These are phyloP conservation scores for Sussaba pulchella DNA, from an alignment of 2,888 invertebrate genomes.

Conservation along the genomic window DNA sequence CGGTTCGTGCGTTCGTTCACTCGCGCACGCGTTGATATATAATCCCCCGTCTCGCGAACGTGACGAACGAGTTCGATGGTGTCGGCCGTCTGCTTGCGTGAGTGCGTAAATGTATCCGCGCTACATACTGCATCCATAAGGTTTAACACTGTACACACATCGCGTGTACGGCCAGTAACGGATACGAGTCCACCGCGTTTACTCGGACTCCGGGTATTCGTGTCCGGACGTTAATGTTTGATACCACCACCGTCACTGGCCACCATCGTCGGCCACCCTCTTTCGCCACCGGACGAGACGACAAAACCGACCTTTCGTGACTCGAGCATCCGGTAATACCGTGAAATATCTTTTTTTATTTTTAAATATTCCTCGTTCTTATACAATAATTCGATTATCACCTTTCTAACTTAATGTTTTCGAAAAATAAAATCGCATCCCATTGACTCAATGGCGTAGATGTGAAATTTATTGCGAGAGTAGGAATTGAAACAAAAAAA, in stretches of 20 bases:
- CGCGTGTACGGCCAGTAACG: slow-evolving; percentile 37
- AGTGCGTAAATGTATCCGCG: slow-evolving; percentile 48
- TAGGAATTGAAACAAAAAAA: too few species aligned
- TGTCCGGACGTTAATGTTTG: slow-evolving; percentile 35
- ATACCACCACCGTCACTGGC: slow-evolving; percentile 1
- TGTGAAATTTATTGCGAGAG: too few species aligned
- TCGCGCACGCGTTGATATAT: slow-evolving; percentile 70
- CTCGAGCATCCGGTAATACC: slow-evolving; percentile 61
- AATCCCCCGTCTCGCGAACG: slow-evolving; percentile 68
- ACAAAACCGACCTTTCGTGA: slow-evolving; percentile 28
- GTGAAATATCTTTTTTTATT: slow-evolving; percentile 37
- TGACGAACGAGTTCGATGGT: slow-evolving; percentile 58
- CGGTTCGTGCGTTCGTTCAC: slow-evolving; percentile 54
- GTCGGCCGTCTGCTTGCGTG: slow-evolving; percentile 40
- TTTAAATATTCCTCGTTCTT: too few species aligned
- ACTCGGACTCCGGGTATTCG: slow-evolving; percentile 50
- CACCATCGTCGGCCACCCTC: too few species aligned
- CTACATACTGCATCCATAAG: slow-evolving; percentile 5
- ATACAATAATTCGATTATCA: too few species aligned
- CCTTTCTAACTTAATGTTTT: too few species aligned
- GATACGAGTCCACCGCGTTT: slow-evolving; percentile 57
- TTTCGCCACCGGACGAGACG: too few species aligned
- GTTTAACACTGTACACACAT: slow-evolving; percentile 2
- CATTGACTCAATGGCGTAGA: too few species aligned
- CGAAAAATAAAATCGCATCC: too few species aligned